These are phyloP conservation scores for Metopolophium dirhodum DNA, from an alignment of 1,140 invertebrate species.

Conservation along the genomic window DNA sequence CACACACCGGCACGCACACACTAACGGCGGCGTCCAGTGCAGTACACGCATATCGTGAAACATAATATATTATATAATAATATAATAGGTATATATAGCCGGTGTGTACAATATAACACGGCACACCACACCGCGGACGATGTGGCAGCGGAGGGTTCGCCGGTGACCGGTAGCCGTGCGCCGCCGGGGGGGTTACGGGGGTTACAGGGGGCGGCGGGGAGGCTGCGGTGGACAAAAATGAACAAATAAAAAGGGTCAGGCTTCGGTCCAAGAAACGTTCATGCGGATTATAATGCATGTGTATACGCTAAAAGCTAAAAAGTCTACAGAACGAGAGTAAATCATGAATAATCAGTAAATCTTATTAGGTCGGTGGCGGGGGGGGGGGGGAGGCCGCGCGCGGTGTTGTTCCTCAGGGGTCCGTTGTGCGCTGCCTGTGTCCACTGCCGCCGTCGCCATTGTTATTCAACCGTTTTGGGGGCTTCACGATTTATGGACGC, in stretches of 20 bases:
- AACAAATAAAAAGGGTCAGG: slow-evolving; percentile 53
- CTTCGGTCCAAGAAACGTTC: slow-evolving; percentile 55
- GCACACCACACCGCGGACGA: too few species aligned
- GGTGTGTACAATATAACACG: neutral
- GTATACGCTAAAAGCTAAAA: slow-evolving; percentile 53
- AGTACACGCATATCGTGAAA: neutral
- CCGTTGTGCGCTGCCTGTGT: slow-evolving; percentile 25
- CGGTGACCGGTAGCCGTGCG: neutral
- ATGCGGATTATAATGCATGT: slow-evolving; percentile 44
- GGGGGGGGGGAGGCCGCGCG: neutral
- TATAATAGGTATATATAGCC: neutral
- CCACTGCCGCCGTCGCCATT: slow-evolving; percentile 31
- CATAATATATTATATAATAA: neutral
- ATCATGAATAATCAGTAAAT: slow-evolving; percentile 57
- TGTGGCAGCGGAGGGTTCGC: neutral
- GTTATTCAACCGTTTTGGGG: slow-evolving; percentile 55
- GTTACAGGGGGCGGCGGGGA: neutral
- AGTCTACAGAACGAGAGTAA: slow-evolving; percentile 54
- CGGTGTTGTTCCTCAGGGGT: slow-evolving; percentile 39
- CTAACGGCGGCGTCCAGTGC: neutral
- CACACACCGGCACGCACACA: neutral
- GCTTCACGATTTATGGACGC: slow-evolving; percentile 55
- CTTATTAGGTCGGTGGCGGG: slow-evolving; percentile 47
- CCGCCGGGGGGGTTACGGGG: too few species aligned
- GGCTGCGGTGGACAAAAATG: slow-evolving; percentile 2